These are phyloP conservation scores for Pangasius mekongensis DNA, from an alignment of 2,797 vertebrate genomes.

Conservation along the genomic window DNA sequence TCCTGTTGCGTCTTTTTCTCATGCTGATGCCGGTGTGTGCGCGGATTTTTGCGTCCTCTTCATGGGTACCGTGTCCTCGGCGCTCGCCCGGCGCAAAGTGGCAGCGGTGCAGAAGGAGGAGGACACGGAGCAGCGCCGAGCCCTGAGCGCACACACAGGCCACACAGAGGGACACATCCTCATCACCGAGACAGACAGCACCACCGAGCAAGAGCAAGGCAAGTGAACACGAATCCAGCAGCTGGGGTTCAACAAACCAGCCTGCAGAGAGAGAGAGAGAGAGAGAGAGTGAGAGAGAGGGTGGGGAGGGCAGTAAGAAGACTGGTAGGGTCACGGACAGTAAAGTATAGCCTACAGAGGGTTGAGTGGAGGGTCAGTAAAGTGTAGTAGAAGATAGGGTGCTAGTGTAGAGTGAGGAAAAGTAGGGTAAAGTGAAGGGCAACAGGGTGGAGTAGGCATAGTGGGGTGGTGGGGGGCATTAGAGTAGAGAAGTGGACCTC, in stretches of 20 bases:
- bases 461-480: background rate
- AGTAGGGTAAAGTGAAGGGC: background rate
- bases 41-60: conserved; percentile 11
- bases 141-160: background rate
- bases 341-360: background rate
- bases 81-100: conserved; percentile 42
- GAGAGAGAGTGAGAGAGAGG: background rate
- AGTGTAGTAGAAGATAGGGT: background rate
- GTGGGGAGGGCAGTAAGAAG: background rate
- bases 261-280: background rate
- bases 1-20: conserved; percentile 2
- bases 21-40: conserved; percentile 36
- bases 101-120: conserved; percentile 19
- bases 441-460: background rate
- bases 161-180: background rate
- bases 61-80: conserved; percentile 65
- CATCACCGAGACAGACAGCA: background rate
- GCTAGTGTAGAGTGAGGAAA: conserved; percentile 21
- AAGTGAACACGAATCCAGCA: background rate
- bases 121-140: background rate
- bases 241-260: background rate
- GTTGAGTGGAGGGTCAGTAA: background rate
- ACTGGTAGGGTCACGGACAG: background rate
- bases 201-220: background rate
- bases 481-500: background rate